A percentile compares a stretch with the other conserved stretches of the same genome.
Evolutionary conservation across 2,888 invertebrate genomes (phyloP).

Genomic region (Dichetophora obliterata): DNA sequence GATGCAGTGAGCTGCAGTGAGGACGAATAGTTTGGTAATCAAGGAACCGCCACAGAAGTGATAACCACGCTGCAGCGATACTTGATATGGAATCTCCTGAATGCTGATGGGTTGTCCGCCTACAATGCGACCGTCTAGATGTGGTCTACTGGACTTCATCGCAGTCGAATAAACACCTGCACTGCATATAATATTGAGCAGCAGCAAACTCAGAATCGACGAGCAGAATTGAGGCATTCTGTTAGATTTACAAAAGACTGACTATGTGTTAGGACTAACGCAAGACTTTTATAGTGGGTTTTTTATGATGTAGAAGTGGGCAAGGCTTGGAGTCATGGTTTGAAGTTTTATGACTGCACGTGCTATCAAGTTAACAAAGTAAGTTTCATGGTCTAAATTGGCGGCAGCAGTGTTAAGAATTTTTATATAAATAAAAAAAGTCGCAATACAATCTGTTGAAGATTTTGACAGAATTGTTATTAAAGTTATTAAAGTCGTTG

Average conservation of each 20-base stretch:
- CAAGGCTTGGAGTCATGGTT: neutral
- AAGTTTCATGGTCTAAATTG: neutral
- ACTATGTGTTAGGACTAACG: neutral
- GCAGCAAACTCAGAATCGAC: neutral
- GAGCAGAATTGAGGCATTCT: slow-evolving; percentile 1
- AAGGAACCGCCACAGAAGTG: slow-evolving; percentile 71
- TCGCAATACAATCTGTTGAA: neutral
- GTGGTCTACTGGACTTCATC: neutral
- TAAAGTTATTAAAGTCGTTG: neutral
- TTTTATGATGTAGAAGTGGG: neutral
- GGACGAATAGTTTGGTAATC: slow-evolving; percentile 62
- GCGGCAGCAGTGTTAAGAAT: neutral
- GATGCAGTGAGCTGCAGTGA: slow-evolving; percentile 71
- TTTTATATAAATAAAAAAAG: neutral
- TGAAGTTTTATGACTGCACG: neutral
- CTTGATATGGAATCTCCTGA: slow-evolving; percentile 36
- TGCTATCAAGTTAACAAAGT: neutral
- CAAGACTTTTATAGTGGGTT: neutral
- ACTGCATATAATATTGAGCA: neutral
- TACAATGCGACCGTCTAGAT: slow-evolving; percentile 35
- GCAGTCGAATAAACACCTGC: neutral
- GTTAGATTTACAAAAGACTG: neutral
- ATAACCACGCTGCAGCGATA: slow-evolving; percentile 58
- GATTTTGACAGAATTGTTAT: neutral
- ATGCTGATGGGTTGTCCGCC: slow-evolving; percentile 34